Conservation (phyloP, 2,797 vertebrate genomes). For the Coranthus polyacanthus region DNA sequence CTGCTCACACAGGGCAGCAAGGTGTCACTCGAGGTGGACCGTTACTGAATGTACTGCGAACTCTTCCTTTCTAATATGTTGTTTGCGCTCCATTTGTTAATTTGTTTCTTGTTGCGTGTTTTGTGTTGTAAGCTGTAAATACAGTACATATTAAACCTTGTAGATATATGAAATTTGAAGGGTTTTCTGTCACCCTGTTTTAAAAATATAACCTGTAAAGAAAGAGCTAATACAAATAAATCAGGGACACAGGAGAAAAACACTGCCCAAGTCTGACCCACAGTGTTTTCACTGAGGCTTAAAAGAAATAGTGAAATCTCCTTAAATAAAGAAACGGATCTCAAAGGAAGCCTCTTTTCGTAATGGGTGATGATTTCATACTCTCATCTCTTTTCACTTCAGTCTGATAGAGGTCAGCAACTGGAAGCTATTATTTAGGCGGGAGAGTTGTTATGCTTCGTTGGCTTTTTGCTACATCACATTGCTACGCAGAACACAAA, state of each 20-base stretch:
- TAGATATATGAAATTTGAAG: not conserved
- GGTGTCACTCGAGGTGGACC: conserved; percentile 48
- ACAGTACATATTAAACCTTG: not conserved
- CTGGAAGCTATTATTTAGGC: conserved; percentile 50
- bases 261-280: not conserved
- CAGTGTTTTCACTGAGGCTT: not conserved
- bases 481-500: conserved; percentile 63
- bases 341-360: not conserved
- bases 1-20: conserved; percentile 56
- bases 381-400: conserved; percentile 40
- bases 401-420: conserved; percentile 40
- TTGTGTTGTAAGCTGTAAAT: too few species aligned
- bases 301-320: conserved; percentile 15
- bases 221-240: not conserved
- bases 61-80: too few species aligned
- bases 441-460: conserved; percentile 43
- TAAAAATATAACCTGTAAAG: not conserved
- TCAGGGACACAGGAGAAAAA: not conserved
- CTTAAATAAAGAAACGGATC: not conserved
- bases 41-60: not conserved
- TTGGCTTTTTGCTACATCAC: conserved; percentile 51
- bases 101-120: too few species aligned
- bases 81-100: conserved; percentile 4
- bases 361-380: conserved; percentile 44
- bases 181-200: not conserved